Conservation (phyloP, 2,888 invertebrate genomes). For the Diaperis boleti region DNA sequence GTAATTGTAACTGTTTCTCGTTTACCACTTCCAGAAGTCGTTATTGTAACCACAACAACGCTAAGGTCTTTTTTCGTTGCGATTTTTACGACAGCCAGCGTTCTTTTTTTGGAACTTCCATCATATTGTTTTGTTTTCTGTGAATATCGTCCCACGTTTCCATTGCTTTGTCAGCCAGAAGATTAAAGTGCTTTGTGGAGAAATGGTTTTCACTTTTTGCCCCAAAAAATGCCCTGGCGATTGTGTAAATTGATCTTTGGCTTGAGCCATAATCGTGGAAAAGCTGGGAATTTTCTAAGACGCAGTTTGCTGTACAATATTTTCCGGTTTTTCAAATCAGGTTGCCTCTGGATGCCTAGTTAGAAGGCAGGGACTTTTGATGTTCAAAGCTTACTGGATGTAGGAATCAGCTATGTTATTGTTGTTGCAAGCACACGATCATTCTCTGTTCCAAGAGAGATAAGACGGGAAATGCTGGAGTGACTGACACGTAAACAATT, state of each 20-base stretch:
- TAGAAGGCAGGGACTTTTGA: too few species aligned
- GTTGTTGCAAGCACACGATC: too few species aligned
- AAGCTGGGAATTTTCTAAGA: too few species aligned
- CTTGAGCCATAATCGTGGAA: constrained; percentile 4
- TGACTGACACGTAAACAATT: too few species aligned
- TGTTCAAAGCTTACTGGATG: too few species aligned
- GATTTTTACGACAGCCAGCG: neutral
- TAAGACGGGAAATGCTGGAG: too few species aligned
- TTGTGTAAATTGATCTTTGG: constrained; percentile 7
- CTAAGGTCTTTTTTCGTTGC: too few species aligned
- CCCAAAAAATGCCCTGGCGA: neutral
- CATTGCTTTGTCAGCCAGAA: neutral
- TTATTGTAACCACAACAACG: neutral
- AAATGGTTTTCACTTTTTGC: neutral
- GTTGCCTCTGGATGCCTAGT: too few species aligned
- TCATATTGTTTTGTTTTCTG: neutral
- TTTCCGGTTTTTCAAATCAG: too few species aligned
- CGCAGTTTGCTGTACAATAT: too few species aligned
- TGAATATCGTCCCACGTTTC: neutral
- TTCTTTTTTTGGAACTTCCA: neutral
- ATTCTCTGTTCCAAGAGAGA: too few species aligned
- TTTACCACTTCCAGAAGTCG: neutral
- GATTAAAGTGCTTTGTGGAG: neutral
- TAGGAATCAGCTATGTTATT: too few species aligned
- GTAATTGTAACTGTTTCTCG: neutral